phyloP scores from a whole-genome alignment of 2,888 invertebrate genomes.

The Acleris literana region DNA sequence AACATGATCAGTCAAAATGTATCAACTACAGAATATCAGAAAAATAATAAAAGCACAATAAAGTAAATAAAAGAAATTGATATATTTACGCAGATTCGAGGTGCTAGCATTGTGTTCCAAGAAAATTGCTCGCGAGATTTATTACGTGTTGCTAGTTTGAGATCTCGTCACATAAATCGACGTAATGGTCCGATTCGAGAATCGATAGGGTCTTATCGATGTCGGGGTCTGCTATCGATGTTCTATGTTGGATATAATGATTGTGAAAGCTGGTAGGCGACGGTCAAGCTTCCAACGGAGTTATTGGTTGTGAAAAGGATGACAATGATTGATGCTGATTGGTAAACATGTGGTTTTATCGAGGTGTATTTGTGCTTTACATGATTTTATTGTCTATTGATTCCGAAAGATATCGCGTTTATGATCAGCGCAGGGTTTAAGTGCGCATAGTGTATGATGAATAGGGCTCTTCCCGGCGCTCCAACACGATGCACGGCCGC shows the following conservation, averaged over 20 bases:
- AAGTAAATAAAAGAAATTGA: slow-evolving; percentile 48
- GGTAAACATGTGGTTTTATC: slow-evolving; percentile 43
- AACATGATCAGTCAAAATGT: slow-evolving; percentile 14
- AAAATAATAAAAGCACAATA: too few species aligned
- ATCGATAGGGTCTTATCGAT: slow-evolving; percentile 61
- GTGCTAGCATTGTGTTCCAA: slow-evolving; percentile 51
- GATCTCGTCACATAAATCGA: slow-evolving; percentile 70
- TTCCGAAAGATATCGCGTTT: slow-evolving; percentile 38
- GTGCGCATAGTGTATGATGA: slow-evolving; percentile 27
- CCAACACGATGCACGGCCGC: slow-evolving; percentile 47
- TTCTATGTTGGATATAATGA: slow-evolving; percentile 56
- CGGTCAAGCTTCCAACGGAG: slow-evolving; percentile 47
- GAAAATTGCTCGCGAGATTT: slow-evolving; percentile 63
- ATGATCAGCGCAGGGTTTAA: slow-evolving; percentile 13
- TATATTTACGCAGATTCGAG: slow-evolving; percentile 50
- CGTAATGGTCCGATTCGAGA: slow-evolving; percentile 62
- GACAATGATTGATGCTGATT: slow-evolving; percentile 59
- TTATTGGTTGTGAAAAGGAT: slow-evolving; percentile 51
- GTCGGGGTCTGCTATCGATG: slow-evolving; percentile 54
- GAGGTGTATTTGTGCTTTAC: slow-evolving; percentile 33
- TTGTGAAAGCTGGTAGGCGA: slow-evolving; percentile 64
- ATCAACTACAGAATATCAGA: slow-evolving; percentile 54
- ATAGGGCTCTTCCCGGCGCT: slow-evolving; percentile 38
- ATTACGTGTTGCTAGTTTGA: slow-evolving; percentile 60
- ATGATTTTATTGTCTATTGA: slow-evolving; percentile 43